These are phyloP conservation scores for Simalia tracyae DNA, from an alignment of 2,797 vertebrate species.

Conservation along the genomic window DNA sequence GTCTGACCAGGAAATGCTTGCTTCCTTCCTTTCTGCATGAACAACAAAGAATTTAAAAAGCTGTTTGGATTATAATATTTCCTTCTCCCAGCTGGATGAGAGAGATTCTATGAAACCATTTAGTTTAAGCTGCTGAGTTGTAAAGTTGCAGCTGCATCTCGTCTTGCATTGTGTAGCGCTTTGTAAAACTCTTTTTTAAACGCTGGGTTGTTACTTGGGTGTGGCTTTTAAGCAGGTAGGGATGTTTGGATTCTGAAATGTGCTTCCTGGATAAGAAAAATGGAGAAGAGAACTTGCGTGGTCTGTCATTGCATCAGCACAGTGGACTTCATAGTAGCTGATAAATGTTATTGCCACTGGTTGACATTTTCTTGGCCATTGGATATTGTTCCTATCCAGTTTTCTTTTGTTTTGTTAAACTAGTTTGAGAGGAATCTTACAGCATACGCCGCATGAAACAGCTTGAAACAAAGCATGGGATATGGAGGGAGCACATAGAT, in stretches of 20 bases:
- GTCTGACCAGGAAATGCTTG: slow-evolving; percentile 76
- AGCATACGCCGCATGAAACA: slow-evolving; percentile 41
- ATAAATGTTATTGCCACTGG: neutral
- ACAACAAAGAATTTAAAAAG: slow-evolving; percentile 49
- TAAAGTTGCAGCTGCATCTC: neutral
- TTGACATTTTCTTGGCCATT: neutral
- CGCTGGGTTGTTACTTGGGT: neutral
- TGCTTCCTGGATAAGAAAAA: neutral
- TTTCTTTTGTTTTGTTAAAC: slow-evolving; percentile 46
- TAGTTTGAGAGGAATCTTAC: slow-evolving; percentile 51
- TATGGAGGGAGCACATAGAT: neutral
- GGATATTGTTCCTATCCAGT: slow-evolving; percentile 31
- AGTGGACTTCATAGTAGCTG: neutral
- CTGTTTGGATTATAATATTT: neutral
- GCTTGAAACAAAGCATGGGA: slow-evolving; percentile 5
- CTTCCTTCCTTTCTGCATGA: slow-evolving; percentile 40
- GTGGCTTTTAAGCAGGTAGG: neutral
- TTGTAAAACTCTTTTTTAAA: neutral
- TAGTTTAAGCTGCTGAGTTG: neutral
- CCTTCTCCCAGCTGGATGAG: neutral
- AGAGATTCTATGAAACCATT: neutral
- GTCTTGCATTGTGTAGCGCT: neutral
- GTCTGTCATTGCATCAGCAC: neutral
- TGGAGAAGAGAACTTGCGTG: neutral
- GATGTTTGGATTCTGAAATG: neutral